These are phyloP conservation scores for Festucalex cinctus DNA, from an alignment of 2,113 vertebrate genomes.

Conservation along the genomic window DNA sequence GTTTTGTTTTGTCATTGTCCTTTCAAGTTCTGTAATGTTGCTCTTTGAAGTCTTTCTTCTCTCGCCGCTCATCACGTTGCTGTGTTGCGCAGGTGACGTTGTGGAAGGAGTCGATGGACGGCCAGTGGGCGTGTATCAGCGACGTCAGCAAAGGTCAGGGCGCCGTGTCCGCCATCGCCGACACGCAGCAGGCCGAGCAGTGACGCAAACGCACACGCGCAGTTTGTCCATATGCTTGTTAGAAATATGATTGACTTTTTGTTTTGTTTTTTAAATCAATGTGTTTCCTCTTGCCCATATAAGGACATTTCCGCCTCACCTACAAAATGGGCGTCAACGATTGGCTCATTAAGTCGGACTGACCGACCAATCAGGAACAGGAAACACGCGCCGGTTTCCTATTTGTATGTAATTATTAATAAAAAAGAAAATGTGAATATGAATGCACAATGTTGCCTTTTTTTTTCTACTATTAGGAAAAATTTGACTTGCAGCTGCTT, in stretches of 20 bases:
- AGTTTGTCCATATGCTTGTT: not conserved
- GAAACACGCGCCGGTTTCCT: not conserved
- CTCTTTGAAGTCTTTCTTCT: too few species aligned
- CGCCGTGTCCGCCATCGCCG: slow-evolving; percentile 80
- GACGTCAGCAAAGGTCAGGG: slow-evolving; percentile 97
- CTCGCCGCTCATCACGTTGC: too few species aligned
- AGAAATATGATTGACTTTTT: not conserved
- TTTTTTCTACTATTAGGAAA: not conserved
- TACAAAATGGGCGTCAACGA: not conserved
- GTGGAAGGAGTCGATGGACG: slow-evolving; percentile 95
- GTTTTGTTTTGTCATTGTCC: too few species aligned
- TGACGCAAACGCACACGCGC: slow-evolving; percentile 64
- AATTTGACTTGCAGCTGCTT: not conserved
- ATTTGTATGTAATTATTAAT: slow-evolving; percentile 5
- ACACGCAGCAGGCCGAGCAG: slow-evolving; percentile 92
- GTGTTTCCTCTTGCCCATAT: not conserved
- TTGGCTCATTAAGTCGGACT: not conserved
- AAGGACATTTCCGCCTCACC: not conserved
- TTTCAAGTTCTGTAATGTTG: too few species aligned
- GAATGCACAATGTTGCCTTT: not conserved
- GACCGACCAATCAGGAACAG: not conserved
- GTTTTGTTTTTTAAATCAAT: not conserved
- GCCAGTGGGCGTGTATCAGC: slow-evolving; percentile 94
- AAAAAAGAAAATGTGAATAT: not conserved
- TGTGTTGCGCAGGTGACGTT: slow-evolving; percentile 82